These are phyloP conservation scores for Mythimna vitellina DNA, from an alignment of 2,888 invertebrate genomes.

Conservation along the genomic window DNA sequence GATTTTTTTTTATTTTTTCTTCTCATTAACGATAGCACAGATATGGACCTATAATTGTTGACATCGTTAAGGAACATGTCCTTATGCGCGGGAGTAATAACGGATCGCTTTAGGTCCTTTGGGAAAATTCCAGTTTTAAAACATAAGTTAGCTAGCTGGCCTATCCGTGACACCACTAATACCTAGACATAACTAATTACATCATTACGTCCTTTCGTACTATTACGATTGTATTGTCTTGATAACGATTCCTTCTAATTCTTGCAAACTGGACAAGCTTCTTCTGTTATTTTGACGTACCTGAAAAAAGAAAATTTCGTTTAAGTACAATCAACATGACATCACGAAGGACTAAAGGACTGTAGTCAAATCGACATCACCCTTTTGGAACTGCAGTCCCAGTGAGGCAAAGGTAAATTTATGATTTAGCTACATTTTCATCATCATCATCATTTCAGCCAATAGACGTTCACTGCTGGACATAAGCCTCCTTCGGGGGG, in stretches of 20 bases:
- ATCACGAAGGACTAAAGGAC: neutral
- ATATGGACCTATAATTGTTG: neutral
- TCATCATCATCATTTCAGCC: too few relatives aligned
- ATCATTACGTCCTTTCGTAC: neutral
- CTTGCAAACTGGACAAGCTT: slow-evolving; percentile 24
- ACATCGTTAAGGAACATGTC: too few relatives aligned
- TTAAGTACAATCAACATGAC: neutral
- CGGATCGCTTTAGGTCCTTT: neutral
- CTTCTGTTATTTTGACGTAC: slow-evolving; percentile 29
- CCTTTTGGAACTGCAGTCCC: too few relatives aligned
- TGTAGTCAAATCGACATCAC: neutral
- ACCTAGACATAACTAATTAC: neutral
- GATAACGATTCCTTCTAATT: neutral
- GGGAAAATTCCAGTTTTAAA: too few relatives aligned
- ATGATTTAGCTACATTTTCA: too few relatives aligned
- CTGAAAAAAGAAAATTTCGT: slow-evolving; percentile 15
- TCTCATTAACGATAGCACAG: too few relatives aligned
- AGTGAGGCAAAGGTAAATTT: too few relatives aligned
- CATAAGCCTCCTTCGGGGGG: too few relatives aligned
- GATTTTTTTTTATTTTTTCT: neutral
- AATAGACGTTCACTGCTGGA: too few relatives aligned
- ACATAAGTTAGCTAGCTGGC: too few relatives aligned
- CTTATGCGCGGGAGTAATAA: neutral
- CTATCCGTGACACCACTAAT: neutral
- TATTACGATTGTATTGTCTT: neutral